Conservation (phyloP, 2,888 invertebrate species). For the Actias luna region DNA sequence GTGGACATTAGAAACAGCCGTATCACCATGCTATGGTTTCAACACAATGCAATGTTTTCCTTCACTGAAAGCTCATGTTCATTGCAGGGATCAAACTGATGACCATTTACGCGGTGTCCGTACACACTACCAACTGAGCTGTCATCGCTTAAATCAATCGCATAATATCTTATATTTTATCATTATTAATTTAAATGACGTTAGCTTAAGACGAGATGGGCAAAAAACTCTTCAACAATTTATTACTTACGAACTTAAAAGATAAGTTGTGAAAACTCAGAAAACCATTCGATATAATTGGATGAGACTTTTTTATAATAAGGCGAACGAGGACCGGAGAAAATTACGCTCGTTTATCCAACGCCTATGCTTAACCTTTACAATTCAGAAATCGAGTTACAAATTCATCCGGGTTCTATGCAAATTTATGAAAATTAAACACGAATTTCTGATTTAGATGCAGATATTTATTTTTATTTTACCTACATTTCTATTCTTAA, state of each 20-base stretch:
- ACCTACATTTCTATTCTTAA: background rate
- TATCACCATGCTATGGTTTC: too few species aligned
- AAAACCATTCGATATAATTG: constrained; percentile 1
- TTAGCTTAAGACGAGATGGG: background rate
- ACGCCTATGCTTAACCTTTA: constrained; percentile 42
- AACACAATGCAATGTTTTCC: too few species aligned
- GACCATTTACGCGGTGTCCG: too few species aligned
- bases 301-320: constrained; percentile 31
- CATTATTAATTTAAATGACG: background rate
- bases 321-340: constrained; percentile 33
- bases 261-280: constrained; percentile 7
- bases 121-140: too few species aligned
- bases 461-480: too few species aligned
- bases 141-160: too few species aligned
- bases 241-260: background rate
- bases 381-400: constrained; percentile 42
- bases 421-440: background rate
- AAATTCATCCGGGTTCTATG: background rate
- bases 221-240: background rate
- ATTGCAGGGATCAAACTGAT: too few species aligned
- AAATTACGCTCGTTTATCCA: constrained; percentile 43
- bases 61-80: too few species aligned
- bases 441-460: background rate
- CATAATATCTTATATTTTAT: background rate
- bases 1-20: too few species aligned